Evolutionary conservation across 2,113 vertebrate species (phyloP), one percentile per base, ranked within the genome.

Genomic region (Tricholaema leucomelas): DNA sequence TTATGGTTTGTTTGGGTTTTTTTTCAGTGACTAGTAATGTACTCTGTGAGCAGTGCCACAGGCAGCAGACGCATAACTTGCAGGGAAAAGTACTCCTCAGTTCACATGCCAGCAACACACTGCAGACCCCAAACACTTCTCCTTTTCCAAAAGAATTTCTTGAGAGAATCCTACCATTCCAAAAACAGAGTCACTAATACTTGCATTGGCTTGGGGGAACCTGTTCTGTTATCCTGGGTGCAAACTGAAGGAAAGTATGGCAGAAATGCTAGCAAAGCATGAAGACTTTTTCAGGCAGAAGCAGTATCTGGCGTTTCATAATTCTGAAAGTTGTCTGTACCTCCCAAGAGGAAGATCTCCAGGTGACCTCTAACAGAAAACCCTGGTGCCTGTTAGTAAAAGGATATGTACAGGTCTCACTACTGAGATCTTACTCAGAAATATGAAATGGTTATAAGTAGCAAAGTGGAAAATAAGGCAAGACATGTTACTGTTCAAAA

Each of bases 391-490:
- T 67, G 54, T 71, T 92, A 70, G 70, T 18, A 67, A 66, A 58
- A 80, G 75, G 30, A 85, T 66, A 87, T 38, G 33, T 60, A 46
- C 36, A 71, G 35, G 60, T 58, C 69, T 60, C 11, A 6, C n/a
- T 42, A 54, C 19, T 5, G 0, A 63, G 93, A 79, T 87, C 84
- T 90, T 60, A 52, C 21, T 91, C 67, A 92, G 88, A 54, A 87
- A 63, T 85, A 86, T 83, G 94, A 96, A 96, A 89, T 83, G 48
- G 21, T 79, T 94, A n/a, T 83, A 91, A 35, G 27, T 83, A 93
- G 72, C 5, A 33, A 91, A 93, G 54, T 76, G 72, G 79, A 80
- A 91, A 87, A 77, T 64, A 85, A 90, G 76, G 88, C 93, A 93
- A 94, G 58, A 91, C 86, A 75, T 27, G 59, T 48, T 94, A 91